Evolutionary conservation across 2,797 vertebrate genomes (phyloP), one percentile per base, ranked within the genome.

Genomic region (Botia kubotai): DNA sequence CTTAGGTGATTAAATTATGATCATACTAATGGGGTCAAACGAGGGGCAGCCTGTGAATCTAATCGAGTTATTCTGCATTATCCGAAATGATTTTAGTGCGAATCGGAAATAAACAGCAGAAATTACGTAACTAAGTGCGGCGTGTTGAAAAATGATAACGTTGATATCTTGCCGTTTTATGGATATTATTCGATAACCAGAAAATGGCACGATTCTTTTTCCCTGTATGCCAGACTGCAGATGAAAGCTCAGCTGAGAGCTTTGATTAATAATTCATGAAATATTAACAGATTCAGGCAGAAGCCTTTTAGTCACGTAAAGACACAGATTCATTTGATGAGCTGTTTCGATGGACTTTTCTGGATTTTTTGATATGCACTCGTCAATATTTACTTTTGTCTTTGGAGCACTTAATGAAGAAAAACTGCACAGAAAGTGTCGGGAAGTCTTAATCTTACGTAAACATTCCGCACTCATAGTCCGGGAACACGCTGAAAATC

Each of bases 181-280:
- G 46, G 29, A 7, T n/a, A 16, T 72, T 62, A 71, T 72, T 46
- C 17, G 63, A 46, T 71, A 55, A 63, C 1, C 19, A 62, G 69
- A 57, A 77, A 68, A 68, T 73, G 14, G 43, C 13, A 13, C 63
- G n/a, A 50, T 19, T 69, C 8, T 63, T 33, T 67, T 76, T 5
- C 23, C 19, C 13, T 50, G 50, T 13, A 23, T n/a, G 63, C 10
- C 13, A 23, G 55, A 6, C 68, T 43, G 26, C 7, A 85, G 75
- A 82, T 88, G 89, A 89, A 87, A 90, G 88, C 58, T 29, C 90
- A 88, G 87, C 86, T 87, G 86, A 89, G 57, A 83, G 72, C 79
- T 82, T 58, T 81, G 82, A 89, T 93, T 86, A 93, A 93, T 95
- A 89, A 94, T 93, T 91, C 79, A 94, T 92, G 84, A 88, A 89